phyloP scores from a whole-genome alignment of 2,113 vertebrate genomes.

The Grallaria varia region DNA sequence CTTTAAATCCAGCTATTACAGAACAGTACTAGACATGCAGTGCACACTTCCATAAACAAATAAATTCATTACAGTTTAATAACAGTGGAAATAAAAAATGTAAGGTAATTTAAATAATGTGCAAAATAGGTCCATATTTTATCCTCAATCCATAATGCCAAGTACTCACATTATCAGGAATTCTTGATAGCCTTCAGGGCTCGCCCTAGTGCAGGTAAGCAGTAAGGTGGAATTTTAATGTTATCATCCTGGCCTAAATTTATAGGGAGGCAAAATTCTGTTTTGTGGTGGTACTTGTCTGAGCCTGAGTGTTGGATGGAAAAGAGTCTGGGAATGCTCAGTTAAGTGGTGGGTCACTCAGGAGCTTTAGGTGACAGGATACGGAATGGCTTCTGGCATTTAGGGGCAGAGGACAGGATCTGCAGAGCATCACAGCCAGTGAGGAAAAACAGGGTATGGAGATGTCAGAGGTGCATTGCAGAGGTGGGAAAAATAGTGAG shows the following conservation, averaged over 20 bases:
- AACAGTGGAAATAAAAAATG: not conserved
- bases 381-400: not conserved
- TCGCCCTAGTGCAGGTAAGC: not conserved
- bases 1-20: constrained; percentile 18
- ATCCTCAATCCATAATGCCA: not conserved
- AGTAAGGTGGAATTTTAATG: not conserved
- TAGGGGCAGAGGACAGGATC: not conserved
- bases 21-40: not conserved
- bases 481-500: not conserved
- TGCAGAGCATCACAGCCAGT: accelerated
- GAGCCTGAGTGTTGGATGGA: no score
- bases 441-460: not conserved
- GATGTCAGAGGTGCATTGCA: not conserved
- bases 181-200: not conserved
- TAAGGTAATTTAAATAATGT: constrained; percentile 21
- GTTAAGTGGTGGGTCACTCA: not conserved
- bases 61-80: constrained; percentile 30
- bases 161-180: not conserved
- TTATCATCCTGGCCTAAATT: not conserved
- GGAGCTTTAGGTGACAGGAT: not conserved
- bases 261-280: not conserved
- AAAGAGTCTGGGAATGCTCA: not conserved
- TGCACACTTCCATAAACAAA: constrained; percentile 29
- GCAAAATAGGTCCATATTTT: not conserved
- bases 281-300: not conserved